A percentile compares a stretch with the other conserved stretches of the same genome.
phyloP scores from a whole-genome alignment of 2,888 invertebrate genomes.

The Bhutanitis thaidina region DNA sequence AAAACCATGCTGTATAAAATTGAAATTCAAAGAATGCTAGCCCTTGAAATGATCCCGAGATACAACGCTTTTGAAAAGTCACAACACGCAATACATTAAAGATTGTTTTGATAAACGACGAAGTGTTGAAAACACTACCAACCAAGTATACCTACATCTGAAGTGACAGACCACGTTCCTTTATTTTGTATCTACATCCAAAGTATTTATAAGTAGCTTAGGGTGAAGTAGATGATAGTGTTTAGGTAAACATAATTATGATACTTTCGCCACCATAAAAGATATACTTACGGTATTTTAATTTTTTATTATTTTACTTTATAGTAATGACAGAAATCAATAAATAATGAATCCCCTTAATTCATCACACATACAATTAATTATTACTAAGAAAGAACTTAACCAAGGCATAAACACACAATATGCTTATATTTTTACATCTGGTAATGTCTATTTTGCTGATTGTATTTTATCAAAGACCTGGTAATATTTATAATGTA shows the following conservation, averaged over 20 bases:
- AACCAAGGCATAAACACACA: too few relatives aligned
- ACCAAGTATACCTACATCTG: conserved; percentile 2
- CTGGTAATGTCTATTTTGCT: too few relatives aligned
- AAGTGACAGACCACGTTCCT: conserved; percentile 4
- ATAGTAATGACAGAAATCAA: too few relatives aligned
- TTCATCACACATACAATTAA: too few relatives aligned
- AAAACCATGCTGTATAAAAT: neutral
- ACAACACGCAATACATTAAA: conserved; percentile 17
- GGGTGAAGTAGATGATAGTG: conserved; percentile 11
- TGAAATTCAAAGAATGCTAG: conserved; percentile 13
- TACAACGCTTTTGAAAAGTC: conserved; percentile 11
- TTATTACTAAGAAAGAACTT: too few relatives aligned
- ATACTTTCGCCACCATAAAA: too few relatives aligned
- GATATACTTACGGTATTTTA: too few relatives aligned
- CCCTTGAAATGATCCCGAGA: conserved; percentile 9
- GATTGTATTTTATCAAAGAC: too few relatives aligned
- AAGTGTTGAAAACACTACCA: conserved; percentile 3
- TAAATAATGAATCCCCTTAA: too few relatives aligned
- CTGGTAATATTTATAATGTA: too few relatives aligned
- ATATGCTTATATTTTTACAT: too few relatives aligned
- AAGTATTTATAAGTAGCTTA: neutral
- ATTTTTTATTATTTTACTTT: too few relatives aligned
- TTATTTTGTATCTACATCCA: conserved; percentile 10
- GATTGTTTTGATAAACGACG: conserved; percentile 18
- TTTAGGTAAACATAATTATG: neutral